Base-by-base conservation (phyloP, 2,797 vertebrate genomes). In the Pristis pectinata region DNA sequence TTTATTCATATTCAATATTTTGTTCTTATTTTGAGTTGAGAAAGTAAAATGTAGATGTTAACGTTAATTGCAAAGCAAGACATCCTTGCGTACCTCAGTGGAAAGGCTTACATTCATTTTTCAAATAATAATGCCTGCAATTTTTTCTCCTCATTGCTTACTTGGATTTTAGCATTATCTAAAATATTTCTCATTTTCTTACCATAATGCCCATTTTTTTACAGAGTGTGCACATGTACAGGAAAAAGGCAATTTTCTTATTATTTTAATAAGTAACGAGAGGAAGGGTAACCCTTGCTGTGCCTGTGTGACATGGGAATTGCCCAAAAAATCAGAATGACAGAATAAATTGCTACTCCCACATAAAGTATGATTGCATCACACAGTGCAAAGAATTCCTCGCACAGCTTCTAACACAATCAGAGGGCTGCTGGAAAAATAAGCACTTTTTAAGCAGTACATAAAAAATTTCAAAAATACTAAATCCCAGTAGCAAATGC, bases 161-260 rank as follows among this genome's bases (percentile, higher is more conserved):
- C 9, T 37, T 59, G 24, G 91, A 41, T 37, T 41, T 91, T 7
- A 67, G 37, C 19, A 91, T 91, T 91, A n/a, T 10, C 17, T 91
- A 67, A 41, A 19, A 91, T 61, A 37, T 67, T 24, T 67, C 83
- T 87, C 87, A 87, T 41, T 91, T 91, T 91, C 37, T 91, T 37
- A 41, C 61, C 59, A 27, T 6, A 22, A 41, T 67, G 87, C 61
- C 59, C 87, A 91, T 67, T 67, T 87, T n/a, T 91, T 67, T 59
- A 64, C 59, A 91, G 61, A 41, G 15, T 22, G n/a, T 91, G 61
- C 61, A 91, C 19, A 67, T 67, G n/a, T 64, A 13, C 87, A 91
- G 87, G 87, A 91, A 91, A 91, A 67, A 41, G 41, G 87, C 87
- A 91, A 91, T 91, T 91, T 91, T 91, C 61, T 61, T 67, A 91